A percentile compares a stretch with the other conserved stretches of the same genome.
Evolutionary conservation across 1,140 invertebrate genomes (phyloP).

Genomic region (Drosophila triauraria): DNA sequence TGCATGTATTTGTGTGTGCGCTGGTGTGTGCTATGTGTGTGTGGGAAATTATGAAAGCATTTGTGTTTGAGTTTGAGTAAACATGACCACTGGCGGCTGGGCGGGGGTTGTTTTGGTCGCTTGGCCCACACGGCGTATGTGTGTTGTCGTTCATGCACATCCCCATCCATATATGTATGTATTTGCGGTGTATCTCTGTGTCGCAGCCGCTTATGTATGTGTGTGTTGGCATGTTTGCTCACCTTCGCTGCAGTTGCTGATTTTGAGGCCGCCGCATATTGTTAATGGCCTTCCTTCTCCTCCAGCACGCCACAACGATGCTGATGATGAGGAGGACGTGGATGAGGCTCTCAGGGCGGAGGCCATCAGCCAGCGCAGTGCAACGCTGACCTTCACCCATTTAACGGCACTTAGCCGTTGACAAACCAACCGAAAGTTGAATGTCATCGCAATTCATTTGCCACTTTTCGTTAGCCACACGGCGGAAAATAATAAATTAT

Average conservation of each 20-base stretch:
- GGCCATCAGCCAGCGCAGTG: conserved; percentile 31
- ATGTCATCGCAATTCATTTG: conserved; percentile 42
- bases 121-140: conserved; percentile 30
- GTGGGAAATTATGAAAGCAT: conserved; percentile 75
- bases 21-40: conserved; percentile 15
- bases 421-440: conserved; percentile 63
- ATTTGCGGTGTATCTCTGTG: conserved; percentile 21
- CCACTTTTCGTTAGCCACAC: conserved; percentile 10
- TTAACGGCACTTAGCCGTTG: conserved; percentile 61
- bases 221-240: conserved; percentile 42
- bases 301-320: conserved; percentile 1
- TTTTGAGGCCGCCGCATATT: conserved; percentile 53
- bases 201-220: neutral
- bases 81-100: conserved; percentile 47
- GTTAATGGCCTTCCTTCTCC: conserved; percentile 64
- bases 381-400: conserved; percentile 72
- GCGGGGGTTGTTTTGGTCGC: conserved; percentile 60
- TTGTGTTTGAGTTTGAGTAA: conserved; percentile 68
- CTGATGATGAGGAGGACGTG: conserved; percentile 10
- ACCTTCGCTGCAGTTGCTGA: conserved; percentile 59
- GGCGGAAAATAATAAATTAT: neutral
- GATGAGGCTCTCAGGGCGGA: conserved; percentile 11
- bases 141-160: conserved; percentile 6
- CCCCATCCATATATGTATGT: conserved; percentile 4
- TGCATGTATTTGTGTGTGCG: conserved; percentile 45